Evolutionary conservation across 1,140 invertebrate genomes (phyloP).

Genomic region (Holotrichia oblita): DNA sequence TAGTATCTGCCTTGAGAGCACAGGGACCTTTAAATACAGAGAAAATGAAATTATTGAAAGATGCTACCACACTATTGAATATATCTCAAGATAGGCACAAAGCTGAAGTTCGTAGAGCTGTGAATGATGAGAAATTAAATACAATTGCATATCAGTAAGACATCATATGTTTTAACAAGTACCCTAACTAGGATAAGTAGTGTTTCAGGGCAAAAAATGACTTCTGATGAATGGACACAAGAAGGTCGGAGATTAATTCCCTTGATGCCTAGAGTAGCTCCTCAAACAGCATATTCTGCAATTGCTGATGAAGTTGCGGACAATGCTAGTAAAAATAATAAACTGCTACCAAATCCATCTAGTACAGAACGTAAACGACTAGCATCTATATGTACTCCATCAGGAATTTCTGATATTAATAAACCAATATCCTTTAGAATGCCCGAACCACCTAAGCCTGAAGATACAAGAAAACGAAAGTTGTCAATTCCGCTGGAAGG

Average conservation of each 20-base stretch:
- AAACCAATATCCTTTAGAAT: slow-evolving; percentile 51
- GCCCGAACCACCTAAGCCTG: slow-evolving; percentile 52
- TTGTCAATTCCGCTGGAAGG: slow-evolving; percentile 50
- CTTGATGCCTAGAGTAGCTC: slow-evolving; percentile 80
- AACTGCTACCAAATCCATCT: slow-evolving; percentile 60
- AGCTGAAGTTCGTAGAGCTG: slow-evolving; percentile 87
- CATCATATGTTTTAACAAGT: not conserved
- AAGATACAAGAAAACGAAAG: slow-evolving; percentile 58
- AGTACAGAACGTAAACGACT: slow-evolving; percentile 56
- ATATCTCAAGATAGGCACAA: slow-evolving; percentile 90
- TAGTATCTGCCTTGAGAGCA: slow-evolving; percentile 89
- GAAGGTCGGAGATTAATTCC: slow-evolving; percentile 86
- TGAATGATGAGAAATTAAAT: slow-evolving; percentile 89
- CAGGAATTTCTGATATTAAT: slow-evolving; percentile 46
- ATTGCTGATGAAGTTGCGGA: slow-evolving; percentile 78
- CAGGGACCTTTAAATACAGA: slow-evolving; percentile 86
- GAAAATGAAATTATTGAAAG: slow-evolving; percentile 85
- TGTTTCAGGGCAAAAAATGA: slow-evolving; percentile 78
- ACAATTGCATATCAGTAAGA: slow-evolving; percentile 88
- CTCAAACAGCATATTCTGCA: slow-evolving; percentile 84
- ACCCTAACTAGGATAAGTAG: slow-evolving; percentile 62
- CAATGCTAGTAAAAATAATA: slow-evolving; percentile 63
- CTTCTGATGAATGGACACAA: slow-evolving; percentile 83
- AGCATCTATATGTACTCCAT: slow-evolving; percentile 32
- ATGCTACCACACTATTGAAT: slow-evolving; percentile 82